Conservation (phyloP, 2,113 vertebrate genomes). For the Entomyzon cyanotis region DNA sequence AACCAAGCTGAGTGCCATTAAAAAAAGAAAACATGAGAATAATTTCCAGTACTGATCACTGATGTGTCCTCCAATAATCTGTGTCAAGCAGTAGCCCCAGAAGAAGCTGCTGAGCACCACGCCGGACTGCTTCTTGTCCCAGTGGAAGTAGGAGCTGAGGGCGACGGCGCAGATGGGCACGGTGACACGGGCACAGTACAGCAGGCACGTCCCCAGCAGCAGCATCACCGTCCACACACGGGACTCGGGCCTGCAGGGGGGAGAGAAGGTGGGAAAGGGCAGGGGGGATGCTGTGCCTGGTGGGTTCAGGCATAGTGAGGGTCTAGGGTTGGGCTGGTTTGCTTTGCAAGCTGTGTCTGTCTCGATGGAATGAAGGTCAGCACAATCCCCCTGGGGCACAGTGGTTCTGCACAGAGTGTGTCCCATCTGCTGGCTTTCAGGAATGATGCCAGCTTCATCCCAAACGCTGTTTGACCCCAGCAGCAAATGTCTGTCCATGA, state of each 20-base stretch:
- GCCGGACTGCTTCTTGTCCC: constrained; percentile 92
- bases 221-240: constrained; percentile 86
- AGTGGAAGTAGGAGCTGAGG: constrained; percentile 86
- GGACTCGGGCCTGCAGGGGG: constrained; percentile 77
- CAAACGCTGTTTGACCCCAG: not conserved
- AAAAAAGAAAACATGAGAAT: not conserved
- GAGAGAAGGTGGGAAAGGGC: not conserved
- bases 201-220: constrained; percentile 90
- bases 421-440: not conserved
- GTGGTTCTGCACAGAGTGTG: accelerated
- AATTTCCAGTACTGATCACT: constrained; percentile 79
- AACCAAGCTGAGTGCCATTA: not conserved
- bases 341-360: accelerated
- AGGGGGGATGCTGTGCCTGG: not conserved
- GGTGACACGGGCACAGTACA: constrained; percentile 89
- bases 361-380: not conserved
- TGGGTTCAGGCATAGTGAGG: accelerated
- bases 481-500: not conserved
- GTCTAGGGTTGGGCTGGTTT: not conserved
- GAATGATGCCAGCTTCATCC: not conserved
- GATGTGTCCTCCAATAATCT: constrained; percentile 90
- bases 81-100: constrained; percentile 97
- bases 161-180: constrained; percentile 88
- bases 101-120: constrained; percentile 95
- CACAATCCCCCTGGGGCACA: accelerated